Evolutionary conservation across 2,888 invertebrate species (phyloP).

Genomic region (Pristionchus fissidentatus): DNA sequence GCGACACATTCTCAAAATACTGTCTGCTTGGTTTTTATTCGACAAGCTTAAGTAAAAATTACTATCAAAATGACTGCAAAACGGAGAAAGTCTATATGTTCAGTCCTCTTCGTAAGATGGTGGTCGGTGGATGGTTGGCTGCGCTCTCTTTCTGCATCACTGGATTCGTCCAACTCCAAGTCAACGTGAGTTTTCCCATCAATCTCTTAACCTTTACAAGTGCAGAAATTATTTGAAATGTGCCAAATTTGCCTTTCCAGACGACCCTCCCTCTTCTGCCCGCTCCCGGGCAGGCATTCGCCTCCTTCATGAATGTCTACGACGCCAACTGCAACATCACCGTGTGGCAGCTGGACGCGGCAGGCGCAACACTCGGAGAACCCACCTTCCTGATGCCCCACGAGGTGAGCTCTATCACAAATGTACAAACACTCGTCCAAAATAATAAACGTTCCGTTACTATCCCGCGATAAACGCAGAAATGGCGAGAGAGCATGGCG

Average conservation of each 20-base stretch:
- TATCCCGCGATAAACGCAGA: too few relatives aligned
- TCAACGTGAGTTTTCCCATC: constrained; percentile 65
- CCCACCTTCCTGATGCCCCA: background rate
- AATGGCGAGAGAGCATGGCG: too few relatives aligned
- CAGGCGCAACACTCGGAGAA: background rate
- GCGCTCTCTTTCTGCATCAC: constrained; percentile 89
- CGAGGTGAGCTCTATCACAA: background rate
- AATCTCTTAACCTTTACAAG: background rate
- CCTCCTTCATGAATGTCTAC: constrained; percentile 64
- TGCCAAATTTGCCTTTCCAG: constrained; percentile 51
- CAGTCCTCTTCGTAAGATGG: constrained; percentile 89
- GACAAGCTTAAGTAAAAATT: background rate
- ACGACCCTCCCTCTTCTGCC: constrained; percentile 64
- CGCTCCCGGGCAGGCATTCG: constrained; percentile 57
- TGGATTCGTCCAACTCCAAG: constrained; percentile 81
- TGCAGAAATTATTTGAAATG: background rate
- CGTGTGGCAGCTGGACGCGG: background rate
- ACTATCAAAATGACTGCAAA: background rate
- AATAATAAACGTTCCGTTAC: too few relatives aligned
- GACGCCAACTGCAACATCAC: constrained; percentile 23
- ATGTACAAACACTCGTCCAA: too few relatives aligned
- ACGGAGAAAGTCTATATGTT: constrained; percentile 46
- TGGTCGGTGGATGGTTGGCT: constrained; percentile 89
- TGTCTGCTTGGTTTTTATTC: background rate
- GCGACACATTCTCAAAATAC: background rate